These are phyloP conservation scores for Formica selysi DNA, from an alignment of 1,140 invertebrate species.

Conservation along the genomic window DNA sequence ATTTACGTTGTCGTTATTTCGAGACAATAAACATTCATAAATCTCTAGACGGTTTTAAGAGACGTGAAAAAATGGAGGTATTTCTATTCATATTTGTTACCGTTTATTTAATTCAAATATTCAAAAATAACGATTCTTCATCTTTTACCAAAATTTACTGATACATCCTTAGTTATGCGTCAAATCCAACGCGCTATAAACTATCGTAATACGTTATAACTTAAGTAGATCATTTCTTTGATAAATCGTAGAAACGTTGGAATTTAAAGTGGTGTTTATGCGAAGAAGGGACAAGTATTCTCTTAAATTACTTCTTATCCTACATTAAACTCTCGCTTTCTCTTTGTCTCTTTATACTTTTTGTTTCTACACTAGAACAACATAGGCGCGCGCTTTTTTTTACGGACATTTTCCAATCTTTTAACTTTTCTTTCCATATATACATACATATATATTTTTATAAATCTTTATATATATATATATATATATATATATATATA, in stretches of 20 bases:
- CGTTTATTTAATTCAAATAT: constrained; percentile 14
- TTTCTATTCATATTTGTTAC: neutral
- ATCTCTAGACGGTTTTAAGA: neutral
- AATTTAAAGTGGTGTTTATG: constrained; percentile 49
- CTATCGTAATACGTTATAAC: constrained; percentile 28
- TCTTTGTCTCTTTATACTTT: no score
- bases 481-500: no score
- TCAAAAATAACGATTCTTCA: constrained; percentile 1
- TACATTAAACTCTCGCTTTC: neutral
- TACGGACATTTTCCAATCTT: no score
- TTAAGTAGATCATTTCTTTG: constrained; percentile 52
- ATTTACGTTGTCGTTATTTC: neutral
- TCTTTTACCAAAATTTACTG: constrained; percentile 27
- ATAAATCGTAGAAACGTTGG: constrained; percentile 52
- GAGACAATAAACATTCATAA: neutral
- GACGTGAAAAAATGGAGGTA: constrained; percentile 5
- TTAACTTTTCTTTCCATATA: no score
- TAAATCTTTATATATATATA: no score
- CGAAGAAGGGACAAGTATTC: neutral
- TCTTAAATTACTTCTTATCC: constrained; percentile 44
- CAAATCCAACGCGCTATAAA: constrained; percentile 45
- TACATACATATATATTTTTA: no score
- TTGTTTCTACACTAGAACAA: no score
- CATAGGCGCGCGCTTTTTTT: no score
- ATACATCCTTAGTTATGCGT: constrained; percentile 14